Evolutionary conservation across 2,797 vertebrate species (phyloP).

Genomic region (Buphagus erythrorhynchus): DNA sequence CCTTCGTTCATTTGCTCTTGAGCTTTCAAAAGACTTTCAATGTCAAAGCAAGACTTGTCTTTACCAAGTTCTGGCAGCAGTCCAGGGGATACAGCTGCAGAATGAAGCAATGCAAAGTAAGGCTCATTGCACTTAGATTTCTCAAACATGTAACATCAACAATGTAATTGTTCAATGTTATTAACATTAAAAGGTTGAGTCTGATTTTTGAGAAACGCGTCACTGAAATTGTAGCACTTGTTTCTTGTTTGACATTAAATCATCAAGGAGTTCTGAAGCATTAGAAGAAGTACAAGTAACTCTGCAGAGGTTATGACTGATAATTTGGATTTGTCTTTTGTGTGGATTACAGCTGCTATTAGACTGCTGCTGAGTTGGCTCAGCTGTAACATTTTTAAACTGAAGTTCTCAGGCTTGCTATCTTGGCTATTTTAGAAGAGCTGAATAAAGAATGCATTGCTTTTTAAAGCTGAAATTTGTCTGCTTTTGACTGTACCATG

Average conservation of each 20-base stretch:
- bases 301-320: background rate
- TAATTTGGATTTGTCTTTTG: background rate
- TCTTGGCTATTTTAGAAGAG: background rate
- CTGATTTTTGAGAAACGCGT: background rate
- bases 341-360: background rate
- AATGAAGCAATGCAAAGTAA: conserved; percentile 76
- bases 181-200: background rate
- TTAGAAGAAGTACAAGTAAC: background rate
- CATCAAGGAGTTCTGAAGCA: background rate
- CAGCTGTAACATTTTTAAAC: background rate
- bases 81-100: conserved; percentile 42
- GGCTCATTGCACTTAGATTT: conserved; percentile 5
- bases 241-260: background rate
- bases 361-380: background rate
- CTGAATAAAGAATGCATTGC: background rate
- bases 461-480: background rate
- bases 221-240: background rate
- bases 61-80: conserved; percentile 62
- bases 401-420: background rate
- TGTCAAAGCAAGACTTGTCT: conserved; percentile 72
- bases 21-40: conserved; percentile 75
- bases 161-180: background rate
- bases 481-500: background rate
- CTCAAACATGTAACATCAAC: background rate
- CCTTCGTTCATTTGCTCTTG: conserved; percentile 73